Evolutionary conservation across 2,113 vertebrate genomes (phyloP), one percentile per base, ranked within the genome.

Genomic region (Entomyzon cyanotis): DNA sequence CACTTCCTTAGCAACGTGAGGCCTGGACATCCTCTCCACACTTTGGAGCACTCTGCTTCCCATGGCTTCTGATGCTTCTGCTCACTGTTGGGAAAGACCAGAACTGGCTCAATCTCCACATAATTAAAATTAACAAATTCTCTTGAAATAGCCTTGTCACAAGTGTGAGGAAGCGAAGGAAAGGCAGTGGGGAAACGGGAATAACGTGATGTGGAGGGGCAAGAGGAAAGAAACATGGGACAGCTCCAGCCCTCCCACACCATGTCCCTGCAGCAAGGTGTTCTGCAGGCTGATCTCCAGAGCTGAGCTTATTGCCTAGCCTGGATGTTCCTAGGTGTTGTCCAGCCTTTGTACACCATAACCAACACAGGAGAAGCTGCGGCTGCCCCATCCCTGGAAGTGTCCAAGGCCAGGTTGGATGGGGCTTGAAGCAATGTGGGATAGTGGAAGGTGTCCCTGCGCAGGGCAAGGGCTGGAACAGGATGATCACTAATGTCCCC

Each of bases 21-120:
- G 70, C 67, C 47, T 74, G 1, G 41, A 21, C 27, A 25, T 13
- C 33, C 30, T 2, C 62, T 11, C 10, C 10, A 21, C 7, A 9
- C 49, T 28, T 17, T 1, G 19, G n/a, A n/a, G 37, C 46, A 28
- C 0, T 0, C 42, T 33, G 35, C 37, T 49, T 79, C 62, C 27
- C 24, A 3, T 10, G 62, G 58, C 55, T 59, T 73, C 35, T 15
- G 33, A 4, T 6, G 25, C 31, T 49, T 59, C 84, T 89, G 33
- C 30, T 59, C 53, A 1, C 35, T 20, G 7, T 4, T 60, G 58
- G 35, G 56, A 73, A 50, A 68, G 42, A 37, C 20, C 33, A 21
- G 20, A 70, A 37, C 59, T 47, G 67, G 23, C 50, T 49, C 70
- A 37, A 37, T 14, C 28, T 56, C 31, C 1, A 5, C 7, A 3